A percentile compares a stretch with the other conserved stretches of the same genome.
phyloP scores from a whole-genome alignment of 2,113 vertebrate species.

The Calidris pugnax region DNA sequence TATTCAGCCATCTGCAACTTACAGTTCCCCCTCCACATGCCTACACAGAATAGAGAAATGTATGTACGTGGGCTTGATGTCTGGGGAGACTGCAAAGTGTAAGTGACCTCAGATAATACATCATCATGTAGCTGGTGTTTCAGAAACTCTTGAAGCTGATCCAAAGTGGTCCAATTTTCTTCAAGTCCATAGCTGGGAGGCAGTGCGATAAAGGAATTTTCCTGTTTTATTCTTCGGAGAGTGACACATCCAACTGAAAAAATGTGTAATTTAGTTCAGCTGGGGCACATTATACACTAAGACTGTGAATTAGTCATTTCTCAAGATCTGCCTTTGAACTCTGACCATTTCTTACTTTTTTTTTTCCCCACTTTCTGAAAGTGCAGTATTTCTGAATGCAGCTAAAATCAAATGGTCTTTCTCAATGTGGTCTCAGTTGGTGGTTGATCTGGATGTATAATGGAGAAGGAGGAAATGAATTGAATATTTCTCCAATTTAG shows the following conservation, averaged over 20 bases:
- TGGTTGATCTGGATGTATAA: background rate
- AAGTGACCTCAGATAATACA: constrained; percentile 26
- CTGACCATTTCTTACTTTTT: background rate
- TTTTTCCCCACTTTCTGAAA: background rate
- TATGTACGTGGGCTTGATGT: background rate
- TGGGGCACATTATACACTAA: background rate
- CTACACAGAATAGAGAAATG: constrained; percentile 20
- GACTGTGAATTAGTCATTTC: constrained; percentile 30
- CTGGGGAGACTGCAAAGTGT: background rate
- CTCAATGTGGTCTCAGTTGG: background rate
- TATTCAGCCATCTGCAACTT: constrained; percentile 41
- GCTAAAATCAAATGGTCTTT: background rate
- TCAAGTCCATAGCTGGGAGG: constrained; percentile 21
- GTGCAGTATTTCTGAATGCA: background rate
- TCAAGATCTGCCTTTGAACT: constrained; percentile 39
- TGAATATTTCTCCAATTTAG: background rate
- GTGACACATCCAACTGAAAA: constrained; percentile 18
- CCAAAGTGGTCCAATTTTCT: background rate
- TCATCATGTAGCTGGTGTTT: background rate
- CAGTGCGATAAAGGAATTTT: background rate
- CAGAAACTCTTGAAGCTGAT: constrained; percentile 20
- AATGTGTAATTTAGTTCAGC: constrained; percentile 14
- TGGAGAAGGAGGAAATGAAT: background rate
- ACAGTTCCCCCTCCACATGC: background rate
- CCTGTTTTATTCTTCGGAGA: background rate